A percentile compares a stretch with the other conserved stretches of the same genome.
Evolutionary conservation across 2,888 invertebrate species (phyloP).

Genomic region (Synergus laeviventris): DNA sequence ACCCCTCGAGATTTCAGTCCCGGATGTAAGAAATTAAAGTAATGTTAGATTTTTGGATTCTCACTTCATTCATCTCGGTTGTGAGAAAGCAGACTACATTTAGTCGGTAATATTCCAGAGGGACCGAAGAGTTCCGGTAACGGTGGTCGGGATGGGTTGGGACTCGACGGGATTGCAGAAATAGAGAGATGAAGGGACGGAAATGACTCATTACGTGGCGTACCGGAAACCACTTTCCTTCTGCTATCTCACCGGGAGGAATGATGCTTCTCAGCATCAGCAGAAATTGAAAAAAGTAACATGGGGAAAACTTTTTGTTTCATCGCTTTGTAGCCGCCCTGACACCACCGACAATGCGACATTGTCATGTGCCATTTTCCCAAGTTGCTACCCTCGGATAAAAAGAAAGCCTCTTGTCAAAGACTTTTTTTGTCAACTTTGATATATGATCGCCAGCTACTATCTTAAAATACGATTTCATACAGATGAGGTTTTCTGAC

Average conservation of each 20-base stretch:
- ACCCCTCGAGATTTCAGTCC: background rate
- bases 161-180: conserved; percentile 42
- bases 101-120: conserved; percentile 59
- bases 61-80: background rate
- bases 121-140: conserved; percentile 49
- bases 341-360: background rate
- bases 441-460: conserved; percentile 29
- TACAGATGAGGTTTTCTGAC: background rate
- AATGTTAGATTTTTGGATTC: conserved; percentile 42
- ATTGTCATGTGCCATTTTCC: conserved; percentile 9
- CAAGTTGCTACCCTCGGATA: background rate
- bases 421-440: conserved; percentile 36
- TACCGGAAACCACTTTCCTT: conserved; percentile 69
- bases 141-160: conserved; percentile 45
- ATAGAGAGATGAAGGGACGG: conserved; percentile 56
- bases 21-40: conserved; percentile 40
- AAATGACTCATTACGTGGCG: conserved; percentile 71
- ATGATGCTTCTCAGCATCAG: conserved; percentile 43
- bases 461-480: background rate
- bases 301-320: conserved; percentile 27
- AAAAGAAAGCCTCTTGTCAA: background rate
- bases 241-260: conserved; percentile 43
- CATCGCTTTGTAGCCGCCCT: background rate
- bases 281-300: conserved; percentile 15
- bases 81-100: conserved; percentile 53